Evolutionary conservation across 2,888 invertebrate genomes (phyloP), one percentile per base, ranked within the genome.

Genomic region (Ecliptopera silaceata): DNA sequence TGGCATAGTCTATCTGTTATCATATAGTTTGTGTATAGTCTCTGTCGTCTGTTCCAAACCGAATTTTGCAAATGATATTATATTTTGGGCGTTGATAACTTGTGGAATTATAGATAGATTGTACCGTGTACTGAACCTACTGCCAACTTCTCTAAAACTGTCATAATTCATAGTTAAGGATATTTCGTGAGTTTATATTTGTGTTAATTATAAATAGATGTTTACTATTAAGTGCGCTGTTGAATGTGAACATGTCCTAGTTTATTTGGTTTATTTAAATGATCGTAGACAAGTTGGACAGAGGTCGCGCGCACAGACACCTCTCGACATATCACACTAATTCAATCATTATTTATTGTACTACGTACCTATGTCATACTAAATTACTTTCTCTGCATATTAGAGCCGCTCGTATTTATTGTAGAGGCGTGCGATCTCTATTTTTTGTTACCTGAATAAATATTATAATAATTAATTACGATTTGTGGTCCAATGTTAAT

Each of bases 391-490:
- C 74, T 69, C 77, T 70, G 80, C 87, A 88, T 86, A 88, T 86
- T 86, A 83, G 67, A 61, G 63, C 62, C 52, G 65, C 57, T 67
- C 69, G 64, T 68, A 61, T 72, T 67, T 66, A 67, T 69, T 61
- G 62, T 62, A 66, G 65, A 69, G 64, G 76, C 79, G 83, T 82
- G 85, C 73, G 84, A 73, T 79, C 86, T 79, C 67, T 71, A 66
- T 63, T 88, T 88, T 90, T 90, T 90, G 91, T 92, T 92, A 91
- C 91, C 91, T 92, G 91, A 92, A 85, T 90, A 86, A 83, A 86
- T 88, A 88, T 84, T 87, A 87, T 83, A 80, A 84, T 88, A 85
- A 88, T 85, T 86, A 87, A 87, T 87, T 88, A 90, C 86, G 77
- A 90, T 88, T 80, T 86, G 91, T 88, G 91, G 91, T 91, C 91